phyloP scores from a whole-genome alignment of 1,140 invertebrate species.

The Euwallacea fornicatus region DNA sequence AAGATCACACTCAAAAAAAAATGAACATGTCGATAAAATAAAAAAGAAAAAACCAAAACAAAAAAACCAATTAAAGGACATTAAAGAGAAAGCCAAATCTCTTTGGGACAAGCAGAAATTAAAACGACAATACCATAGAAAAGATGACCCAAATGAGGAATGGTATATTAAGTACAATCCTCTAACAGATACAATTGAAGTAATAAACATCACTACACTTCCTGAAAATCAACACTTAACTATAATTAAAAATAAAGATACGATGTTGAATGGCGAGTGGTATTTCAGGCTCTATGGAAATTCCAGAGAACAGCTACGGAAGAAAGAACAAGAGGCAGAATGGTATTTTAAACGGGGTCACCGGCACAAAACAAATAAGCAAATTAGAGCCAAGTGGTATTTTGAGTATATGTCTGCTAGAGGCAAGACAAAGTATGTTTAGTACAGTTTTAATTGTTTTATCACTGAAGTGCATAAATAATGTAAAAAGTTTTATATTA shows the following conservation, averaged over 20 bases:
- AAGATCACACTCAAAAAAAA: not conserved
- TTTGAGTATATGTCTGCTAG: slow-evolving; percentile 44
- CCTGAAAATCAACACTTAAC: not conserved
- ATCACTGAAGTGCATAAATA: too few species aligned
- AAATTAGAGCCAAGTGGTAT: slow-evolving; percentile 43
- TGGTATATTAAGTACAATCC: slow-evolving; percentile 30
- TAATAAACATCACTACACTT: slow-evolving; percentile 17
- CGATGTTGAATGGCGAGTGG: slow-evolving; percentile 38
- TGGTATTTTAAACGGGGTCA: slow-evolving; percentile 36
- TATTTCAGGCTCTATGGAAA: slow-evolving; percentile 37
- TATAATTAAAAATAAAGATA: slow-evolving; percentile 26
- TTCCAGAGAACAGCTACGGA: slow-evolving; percentile 33
- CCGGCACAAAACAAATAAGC: slow-evolving; percentile 22
- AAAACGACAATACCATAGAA: not conserved
- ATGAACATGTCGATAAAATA: not conserved
- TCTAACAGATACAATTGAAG: slow-evolving; percentile 20
- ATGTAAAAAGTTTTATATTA: too few species aligned
- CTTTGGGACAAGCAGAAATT: not conserved
- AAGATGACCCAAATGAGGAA: slow-evolving; percentile 21
- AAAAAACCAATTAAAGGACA: slow-evolving; percentile 11
- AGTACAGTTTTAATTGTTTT: too few species aligned
- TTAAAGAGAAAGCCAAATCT: slow-evolving; percentile 7
- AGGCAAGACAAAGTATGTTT: slow-evolving; percentile 11
- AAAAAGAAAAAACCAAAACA: slow-evolving; percentile 2
- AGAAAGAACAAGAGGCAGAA: slow-evolving; percentile 26